Base-by-base conservation (phyloP, 2,113 vertebrate species). In the Aleadryas rufinucha region DNA sequence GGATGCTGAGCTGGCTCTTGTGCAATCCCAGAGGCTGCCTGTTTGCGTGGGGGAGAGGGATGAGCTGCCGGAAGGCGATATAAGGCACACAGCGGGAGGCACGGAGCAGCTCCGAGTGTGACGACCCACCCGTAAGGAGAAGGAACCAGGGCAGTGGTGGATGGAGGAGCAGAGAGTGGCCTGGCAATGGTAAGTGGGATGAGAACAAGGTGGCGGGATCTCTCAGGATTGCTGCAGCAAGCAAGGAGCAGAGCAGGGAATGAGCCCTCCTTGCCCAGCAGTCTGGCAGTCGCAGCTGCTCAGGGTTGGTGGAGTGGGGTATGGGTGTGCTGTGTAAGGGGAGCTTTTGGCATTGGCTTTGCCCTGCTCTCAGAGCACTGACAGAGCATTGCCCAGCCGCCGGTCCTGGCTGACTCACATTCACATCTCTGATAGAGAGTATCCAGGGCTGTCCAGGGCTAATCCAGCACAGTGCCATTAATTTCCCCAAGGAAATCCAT, bases 291-390 rank as follows among this genome's bases (percentile, higher is more conserved):
- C 1, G 0, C 47, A 65, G 78, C 13, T 2, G 3, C 50, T 17
- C 1, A 0, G 27, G 28, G 3, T 37, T 1, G 2, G 39, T 18
- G 61, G 13, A 39, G 16, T 5, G 10, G 28, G 2, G 4, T 20
- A 16, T 2, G 31, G 28, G 39, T 45, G n/a, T 12, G 12, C 2
- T 2, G 21, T 30, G n/a, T 39, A 37, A 50, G 27, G 5, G 35
- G 27, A 13, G 47, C 12, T 89, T 68, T 33, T 33, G 44, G 44
- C 2, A 1, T 30, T 63, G 82, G 13, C 35, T 47, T 49, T 81
- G 84, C 41, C n/a, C 30, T 6, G 1, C 9, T 44, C 27, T 44
- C 41, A 11, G 33, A 27, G n/a, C n/a, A 16, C 14, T 13, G 45
- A 30, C n/a, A 39, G 27, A 88, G 41, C 42, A 21, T 8, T 6